Evolutionary conservation across 2,113 vertebrate genomes (phyloP).

Genomic region (Axis porcinus): DNA sequence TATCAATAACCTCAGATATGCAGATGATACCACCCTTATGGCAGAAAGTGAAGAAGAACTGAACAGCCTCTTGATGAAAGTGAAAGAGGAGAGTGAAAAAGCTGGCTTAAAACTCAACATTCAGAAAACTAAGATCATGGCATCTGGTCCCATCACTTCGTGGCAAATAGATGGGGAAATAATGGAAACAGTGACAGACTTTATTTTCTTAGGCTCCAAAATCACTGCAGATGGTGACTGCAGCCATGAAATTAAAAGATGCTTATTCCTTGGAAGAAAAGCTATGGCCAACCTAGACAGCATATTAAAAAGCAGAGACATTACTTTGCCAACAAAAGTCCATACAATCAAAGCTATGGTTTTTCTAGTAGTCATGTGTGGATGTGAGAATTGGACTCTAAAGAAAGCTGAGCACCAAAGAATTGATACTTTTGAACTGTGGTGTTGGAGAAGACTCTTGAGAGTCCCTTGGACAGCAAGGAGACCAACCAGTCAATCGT

Average conservation of each 20-base stretch:
- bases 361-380: background rate
- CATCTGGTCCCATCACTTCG: background rate
- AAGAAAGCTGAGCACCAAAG: rapidly evolving
- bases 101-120: background rate
- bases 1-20: background rate
- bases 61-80: background rate
- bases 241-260: background rate
- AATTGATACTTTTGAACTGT: background rate
- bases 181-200: background rate
- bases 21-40: background rate
- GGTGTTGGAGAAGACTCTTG: background rate
- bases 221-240: background rate
- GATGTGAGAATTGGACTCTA: background rate
- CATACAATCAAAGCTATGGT: background rate
- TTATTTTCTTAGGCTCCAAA: background rate
- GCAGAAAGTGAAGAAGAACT: background rate
- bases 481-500: background rate
- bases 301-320: background rate
- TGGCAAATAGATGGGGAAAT: background rate
- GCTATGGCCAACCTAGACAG: background rate
- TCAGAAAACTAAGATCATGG: background rate
- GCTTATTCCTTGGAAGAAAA: background rate
- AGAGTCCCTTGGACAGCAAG: background rate
- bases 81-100: background rate
- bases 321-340: background rate